Base-by-base conservation (phyloP, 2,113 vertebrate genomes). In the Patagioenas fasciata region DNA sequence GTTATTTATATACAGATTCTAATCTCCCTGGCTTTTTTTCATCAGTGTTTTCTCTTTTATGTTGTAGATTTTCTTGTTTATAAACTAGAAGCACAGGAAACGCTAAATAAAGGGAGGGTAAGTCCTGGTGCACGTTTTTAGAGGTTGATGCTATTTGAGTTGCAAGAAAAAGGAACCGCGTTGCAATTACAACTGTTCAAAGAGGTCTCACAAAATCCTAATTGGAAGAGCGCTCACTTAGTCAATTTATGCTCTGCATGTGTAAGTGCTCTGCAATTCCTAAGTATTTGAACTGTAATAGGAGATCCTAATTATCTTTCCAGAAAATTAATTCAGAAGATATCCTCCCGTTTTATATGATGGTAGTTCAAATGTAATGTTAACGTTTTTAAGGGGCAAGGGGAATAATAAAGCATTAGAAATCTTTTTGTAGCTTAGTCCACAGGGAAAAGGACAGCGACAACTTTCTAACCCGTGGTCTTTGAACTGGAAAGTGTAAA, bases 81-180 rank as follows among this genome's bases (percentile, higher is more conserved):
- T 98, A 99, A 99, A 96, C 95, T 99, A 80, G 99, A 99, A 98
- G 96, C 99, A 85, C 99, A 99, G 90, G 99, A 99, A 97, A 99
- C 98, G 6, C 91, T 99, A 91, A 99, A 99, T 98, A 99, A 99
- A 97, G 99, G 99, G 97, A 99, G 99, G 98, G 99, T 99, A 98
- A 98, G 98, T 96, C 54, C 74, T 38, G 8, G 48, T 71, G 34
- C 17, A 36, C 57, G 53, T 71, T 70, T 82, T 66, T 80, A 93
- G 82, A 51, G 75, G 60, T 48, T 85, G 86, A 32, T 88, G 42
- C 67, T 69, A 64, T 80, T 90, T 88, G 60, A 71, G 38, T 80
- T 86, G 65, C 48, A 86, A 91, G 88, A 47, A 48, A 75, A 64
- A 86, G 90, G 69, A 92, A 93, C 64, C 42, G 62, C 83, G 91